Conservation (phyloP, 2,113 vertebrate genomes). For the Coregonus clupeaformis region DNA sequence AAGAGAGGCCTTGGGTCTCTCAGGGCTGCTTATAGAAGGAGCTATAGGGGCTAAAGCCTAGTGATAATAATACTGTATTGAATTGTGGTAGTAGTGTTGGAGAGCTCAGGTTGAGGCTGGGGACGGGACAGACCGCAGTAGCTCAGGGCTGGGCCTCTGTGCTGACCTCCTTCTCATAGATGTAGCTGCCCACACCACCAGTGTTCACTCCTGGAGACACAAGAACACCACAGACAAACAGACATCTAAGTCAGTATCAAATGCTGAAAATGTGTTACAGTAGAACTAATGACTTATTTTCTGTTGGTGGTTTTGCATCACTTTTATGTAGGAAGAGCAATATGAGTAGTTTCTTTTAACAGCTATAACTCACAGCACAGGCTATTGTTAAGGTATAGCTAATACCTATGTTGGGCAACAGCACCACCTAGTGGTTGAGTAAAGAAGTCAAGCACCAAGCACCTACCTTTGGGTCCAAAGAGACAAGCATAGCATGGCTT, state of each 20-base stretch:
- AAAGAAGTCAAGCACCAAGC: constrained; percentile 1
- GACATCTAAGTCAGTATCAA: background rate
- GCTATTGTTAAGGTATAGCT: background rate
- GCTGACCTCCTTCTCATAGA: constrained; percentile 91
- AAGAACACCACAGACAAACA: background rate
- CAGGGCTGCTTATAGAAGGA: background rate
- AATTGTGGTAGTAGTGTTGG: constrained; percentile 31
- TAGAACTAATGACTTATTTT: no score
- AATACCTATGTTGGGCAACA: constrained; percentile 46
- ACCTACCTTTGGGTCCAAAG: constrained; percentile 92
- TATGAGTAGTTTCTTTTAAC: no score
- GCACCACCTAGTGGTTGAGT: constrained; percentile 70
- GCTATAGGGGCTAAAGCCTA: constrained; percentile 11
- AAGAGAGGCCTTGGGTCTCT: background rate
- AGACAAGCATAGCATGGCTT: constrained; percentile 93
- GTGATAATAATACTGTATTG: constrained; percentile 51
- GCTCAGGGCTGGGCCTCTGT: constrained; percentile 84
- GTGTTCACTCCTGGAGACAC: constrained; percentile 89
- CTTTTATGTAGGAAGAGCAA: no score
- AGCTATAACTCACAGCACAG: no score
- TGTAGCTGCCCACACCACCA: constrained; percentile 94
- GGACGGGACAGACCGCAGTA: background rate
- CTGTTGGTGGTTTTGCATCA: no score
- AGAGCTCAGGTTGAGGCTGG: constrained; percentile 33
- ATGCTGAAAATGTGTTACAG: background rate